Evolutionary conservation across 1,140 invertebrate genomes (phyloP).

Genomic region (Cotesia typhae): DNA sequence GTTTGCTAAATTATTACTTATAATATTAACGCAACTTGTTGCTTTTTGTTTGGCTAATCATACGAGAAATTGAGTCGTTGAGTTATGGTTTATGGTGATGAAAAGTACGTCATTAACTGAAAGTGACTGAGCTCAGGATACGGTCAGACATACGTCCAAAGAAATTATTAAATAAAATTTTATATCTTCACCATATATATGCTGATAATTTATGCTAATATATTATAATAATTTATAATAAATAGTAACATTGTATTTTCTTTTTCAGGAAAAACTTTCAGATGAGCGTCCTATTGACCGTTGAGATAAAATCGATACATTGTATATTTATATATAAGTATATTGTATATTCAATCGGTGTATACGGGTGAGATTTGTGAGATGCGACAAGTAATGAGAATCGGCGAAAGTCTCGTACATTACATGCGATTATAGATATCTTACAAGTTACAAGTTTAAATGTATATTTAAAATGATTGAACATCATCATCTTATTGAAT

Average conservation of each 20-base stretch:
- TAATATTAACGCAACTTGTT: too few relatives aligned
- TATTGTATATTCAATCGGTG: slow-evolving; percentile 14
- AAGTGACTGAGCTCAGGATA: too few relatives aligned
- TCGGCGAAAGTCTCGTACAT: slow-evolving; percentile 10
- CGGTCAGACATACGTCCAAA: too few relatives aligned
- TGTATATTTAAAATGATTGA: slow-evolving; percentile 9
- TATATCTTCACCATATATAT: too few relatives aligned
- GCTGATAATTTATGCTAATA: background rate
- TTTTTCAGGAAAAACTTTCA: slow-evolving; percentile 3
- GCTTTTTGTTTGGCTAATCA: too few relatives aligned
- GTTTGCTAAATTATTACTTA: background rate
- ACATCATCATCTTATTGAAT: background rate
- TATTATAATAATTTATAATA: too few relatives aligned
- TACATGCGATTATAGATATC: slow-evolving; percentile 12
- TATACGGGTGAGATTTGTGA: background rate
- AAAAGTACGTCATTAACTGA: too few relatives aligned
- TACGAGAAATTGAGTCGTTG: too few relatives aligned
- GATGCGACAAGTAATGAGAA: slow-evolving; percentile 13
- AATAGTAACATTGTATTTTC: too few relatives aligned
- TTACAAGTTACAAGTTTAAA: background rate
- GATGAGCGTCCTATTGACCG: background rate
- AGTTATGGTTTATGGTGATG: too few relatives aligned
- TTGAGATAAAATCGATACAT: background rate
- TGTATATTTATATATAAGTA: background rate
- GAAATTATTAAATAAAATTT: too few relatives aligned